phyloP scores from a whole-genome alignment of 2,113 vertebrate species.

The Proteles cristata region DNA sequence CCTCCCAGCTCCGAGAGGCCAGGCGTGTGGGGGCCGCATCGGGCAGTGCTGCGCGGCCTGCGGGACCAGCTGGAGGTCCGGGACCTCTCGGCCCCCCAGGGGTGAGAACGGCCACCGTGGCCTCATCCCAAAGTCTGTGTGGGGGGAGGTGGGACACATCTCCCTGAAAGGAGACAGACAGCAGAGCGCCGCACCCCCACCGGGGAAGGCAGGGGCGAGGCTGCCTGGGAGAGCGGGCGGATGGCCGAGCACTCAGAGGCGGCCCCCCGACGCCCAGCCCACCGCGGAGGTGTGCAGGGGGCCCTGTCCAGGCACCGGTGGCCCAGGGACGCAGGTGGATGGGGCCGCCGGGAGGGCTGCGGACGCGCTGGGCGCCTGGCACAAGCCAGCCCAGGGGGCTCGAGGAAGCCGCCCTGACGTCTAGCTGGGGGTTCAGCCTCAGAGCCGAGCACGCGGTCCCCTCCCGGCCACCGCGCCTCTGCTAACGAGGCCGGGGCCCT shows the following conservation, averaged over 20 bases:
- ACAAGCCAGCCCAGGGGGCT: neutral
- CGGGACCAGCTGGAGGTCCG: rapidly evolving
- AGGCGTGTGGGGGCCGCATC: too few species aligned
- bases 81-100: too few species aligned
- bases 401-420: rapidly evolving
- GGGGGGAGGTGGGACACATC: rapidly evolving
- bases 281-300: neutral
- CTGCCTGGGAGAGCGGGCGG: rapidly evolving
- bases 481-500: rapidly evolving
- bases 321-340: rapidly evolving
- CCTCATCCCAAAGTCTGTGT: rapidly evolving
- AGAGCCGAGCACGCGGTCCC: neutral
- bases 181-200: neutral
- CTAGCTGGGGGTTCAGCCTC: rapidly evolving
- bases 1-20: too few species aligned
- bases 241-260: neutral
- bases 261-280: neutral
- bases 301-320: rapidly evolving
- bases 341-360: neutral
- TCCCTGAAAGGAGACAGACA: neutral
- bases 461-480: neutral
- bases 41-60: rapidly evolving
- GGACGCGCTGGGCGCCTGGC: too few species aligned
- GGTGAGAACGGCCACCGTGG: rapidly evolving
- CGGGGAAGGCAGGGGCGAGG: neutral